Percentiles rank a stretch among this genome's conserved stretches.
Evolutionary conservation across 2,797 vertebrate genomes (phyloP).

Genomic region (Podarcis lilfordi): DNA sequence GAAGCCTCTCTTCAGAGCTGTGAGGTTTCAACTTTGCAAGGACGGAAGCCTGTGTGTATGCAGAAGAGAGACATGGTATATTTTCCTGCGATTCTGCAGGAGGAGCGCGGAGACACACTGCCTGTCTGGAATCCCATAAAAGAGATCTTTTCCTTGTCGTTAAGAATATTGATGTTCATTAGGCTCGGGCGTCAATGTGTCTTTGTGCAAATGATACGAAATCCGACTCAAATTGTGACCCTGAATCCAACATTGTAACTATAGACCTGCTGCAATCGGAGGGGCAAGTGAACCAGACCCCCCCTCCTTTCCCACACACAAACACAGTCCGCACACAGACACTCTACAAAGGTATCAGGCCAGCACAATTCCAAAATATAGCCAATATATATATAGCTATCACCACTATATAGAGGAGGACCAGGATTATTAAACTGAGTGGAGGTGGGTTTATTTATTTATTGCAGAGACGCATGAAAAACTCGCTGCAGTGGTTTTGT

Average conservation of each 20-base stretch:
- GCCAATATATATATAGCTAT: neutral
- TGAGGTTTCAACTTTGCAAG: slow-evolving; percentile 46
- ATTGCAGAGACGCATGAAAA: slow-evolving; percentile 27
- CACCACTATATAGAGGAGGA: neutral
- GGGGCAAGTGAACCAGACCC: neutral
- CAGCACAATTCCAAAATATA: slow-evolving; percentile 18
- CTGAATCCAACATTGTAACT: slow-evolving; percentile 76
- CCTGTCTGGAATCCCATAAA: slow-evolving; percentile 84
- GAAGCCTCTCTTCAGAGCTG: slow-evolving; percentile 33
- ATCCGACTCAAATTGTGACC: slow-evolving; percentile 95
- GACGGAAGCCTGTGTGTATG: slow-evolving; percentile 18
- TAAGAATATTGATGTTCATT: slow-evolving; percentile 94
- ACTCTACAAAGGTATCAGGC: slow-evolving; percentile 35
- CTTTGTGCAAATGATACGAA: slow-evolving; percentile 96
- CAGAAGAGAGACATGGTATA: slow-evolving; percentile 25
- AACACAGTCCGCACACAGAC: too few species aligned
- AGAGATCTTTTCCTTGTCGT: slow-evolving; percentile 89
- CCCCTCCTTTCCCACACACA: neutral
- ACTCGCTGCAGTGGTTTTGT: slow-evolving; percentile 10
- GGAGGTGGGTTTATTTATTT: neutral
- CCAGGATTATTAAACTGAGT: neutral
- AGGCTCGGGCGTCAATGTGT: slow-evolving; percentile 93
- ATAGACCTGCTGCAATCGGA: slow-evolving; percentile 10
- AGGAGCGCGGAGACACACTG: slow-evolving; percentile 66
- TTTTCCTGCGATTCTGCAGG: slow-evolving; percentile 69